These are phyloP conservation scores for Coendou prehensilis DNA, from an alignment of 2,797 vertebrate species.

Conservation along the genomic window DNA sequence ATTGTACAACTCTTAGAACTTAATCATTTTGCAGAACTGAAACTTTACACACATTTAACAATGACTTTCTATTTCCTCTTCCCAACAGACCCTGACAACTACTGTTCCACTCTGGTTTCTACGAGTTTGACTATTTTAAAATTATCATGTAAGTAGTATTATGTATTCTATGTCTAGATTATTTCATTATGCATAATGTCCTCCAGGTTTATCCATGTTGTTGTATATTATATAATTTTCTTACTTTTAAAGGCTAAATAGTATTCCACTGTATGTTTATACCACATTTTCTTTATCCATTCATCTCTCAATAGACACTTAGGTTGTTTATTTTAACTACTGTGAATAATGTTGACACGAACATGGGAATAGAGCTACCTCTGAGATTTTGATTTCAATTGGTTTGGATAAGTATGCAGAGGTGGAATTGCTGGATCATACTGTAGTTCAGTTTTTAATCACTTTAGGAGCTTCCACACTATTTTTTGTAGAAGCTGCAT, in stretches of 20 bases:
- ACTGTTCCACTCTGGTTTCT: background rate
- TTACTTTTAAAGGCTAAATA: background rate
- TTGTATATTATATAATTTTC: background rate
- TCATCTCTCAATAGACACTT: background rate
- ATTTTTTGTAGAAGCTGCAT: background rate
- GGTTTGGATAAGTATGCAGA: background rate
- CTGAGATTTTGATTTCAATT: background rate
- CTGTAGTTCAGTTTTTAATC: background rate
- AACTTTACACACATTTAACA: background rate
- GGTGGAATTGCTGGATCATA: background rate
- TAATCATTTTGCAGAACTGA: background rate
- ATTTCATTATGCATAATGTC: background rate
- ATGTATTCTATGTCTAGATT: background rate
- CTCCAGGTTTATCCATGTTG: background rate
- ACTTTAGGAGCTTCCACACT: background rate
- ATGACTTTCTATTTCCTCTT: background rate
- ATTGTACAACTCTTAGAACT: background rate
- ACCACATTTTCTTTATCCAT: background rate
- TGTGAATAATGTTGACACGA: background rate
- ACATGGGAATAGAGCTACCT: background rate
- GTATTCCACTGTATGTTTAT: background rate
- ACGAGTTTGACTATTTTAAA: background rate
- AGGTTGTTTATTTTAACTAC: background rate
- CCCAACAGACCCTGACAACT: background rate
- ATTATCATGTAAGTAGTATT: background rate